These are phyloP conservation scores for Agrochola lota DNA, from an alignment of 2,888 invertebrate species.

Conservation along the genomic window DNA sequence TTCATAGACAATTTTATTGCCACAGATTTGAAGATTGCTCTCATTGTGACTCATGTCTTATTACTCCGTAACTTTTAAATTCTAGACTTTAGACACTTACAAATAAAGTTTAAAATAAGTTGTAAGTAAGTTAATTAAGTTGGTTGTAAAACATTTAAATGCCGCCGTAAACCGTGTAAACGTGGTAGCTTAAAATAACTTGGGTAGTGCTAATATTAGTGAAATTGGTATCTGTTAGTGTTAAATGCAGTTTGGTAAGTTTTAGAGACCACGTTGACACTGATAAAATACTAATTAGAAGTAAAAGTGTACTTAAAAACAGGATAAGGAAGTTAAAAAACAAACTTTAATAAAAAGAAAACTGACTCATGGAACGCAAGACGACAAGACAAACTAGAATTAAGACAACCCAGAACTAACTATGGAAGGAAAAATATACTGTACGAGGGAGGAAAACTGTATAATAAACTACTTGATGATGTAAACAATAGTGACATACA, in stretches of 20 bases:
- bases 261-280: constrained; percentile 3
- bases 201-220: constrained; percentile 35
- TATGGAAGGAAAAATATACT: too few relatives aligned
- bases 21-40: constrained; percentile 46
- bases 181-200: constrained; percentile 23
- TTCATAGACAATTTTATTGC: constrained; percentile 59
- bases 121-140: constrained; percentile 22
- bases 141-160: constrained; percentile 52
- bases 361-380: too few relatives aligned
- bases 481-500: too few relatives aligned
- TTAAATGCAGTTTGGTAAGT: constrained; percentile 27
- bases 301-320: background rate
- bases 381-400: too few relatives aligned
- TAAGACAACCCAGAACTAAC: too few relatives aligned
- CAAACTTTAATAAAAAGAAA: background rate
- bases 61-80: background rate
- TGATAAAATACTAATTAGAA: background rate
- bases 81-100: constrained; percentile 18
- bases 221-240: constrained; percentile 38
- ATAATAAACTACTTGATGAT: too few relatives aligned
- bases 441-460: too few relatives aligned
- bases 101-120: constrained; percentile 41
- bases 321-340: background rate
- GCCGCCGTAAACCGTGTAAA: constrained; percentile 23
- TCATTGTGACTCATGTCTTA: constrained; percentile 59